Percentiles rank a stretch among this genome's conserved stretches.
Conservation (phyloP, 2,113 vertebrate species). For the Mixornis gularis region DNA sequence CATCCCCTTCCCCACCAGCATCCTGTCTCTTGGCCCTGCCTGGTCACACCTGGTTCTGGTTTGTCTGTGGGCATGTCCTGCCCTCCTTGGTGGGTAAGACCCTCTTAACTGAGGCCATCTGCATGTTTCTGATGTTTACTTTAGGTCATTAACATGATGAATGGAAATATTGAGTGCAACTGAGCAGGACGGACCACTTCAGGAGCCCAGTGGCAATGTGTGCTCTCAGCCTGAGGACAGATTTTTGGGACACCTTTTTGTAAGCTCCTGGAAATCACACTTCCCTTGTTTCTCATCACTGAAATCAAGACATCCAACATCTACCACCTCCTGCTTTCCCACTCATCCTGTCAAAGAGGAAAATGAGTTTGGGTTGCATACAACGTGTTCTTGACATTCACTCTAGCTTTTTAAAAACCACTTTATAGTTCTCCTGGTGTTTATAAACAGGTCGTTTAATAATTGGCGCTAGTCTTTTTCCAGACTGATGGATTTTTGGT, state of each 20-base stretch:
- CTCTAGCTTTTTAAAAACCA: not conserved
- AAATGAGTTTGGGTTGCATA: slow-evolving; percentile 26
- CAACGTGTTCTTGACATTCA: not conserved
- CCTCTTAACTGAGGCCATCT: not conserved
- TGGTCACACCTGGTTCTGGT: not conserved
- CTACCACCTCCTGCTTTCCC: not conserved
- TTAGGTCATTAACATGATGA: not conserved
- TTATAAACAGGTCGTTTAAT: slow-evolving; percentile 40
- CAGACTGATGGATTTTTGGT: not conserved
- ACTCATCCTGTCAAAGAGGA: not conserved
- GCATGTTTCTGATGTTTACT: not conserved
- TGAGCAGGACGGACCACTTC: not conserved
- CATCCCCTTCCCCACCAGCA: not conserved
- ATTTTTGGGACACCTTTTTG: not conserved
- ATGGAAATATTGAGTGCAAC: not conserved
- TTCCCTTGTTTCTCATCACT: not conserved
- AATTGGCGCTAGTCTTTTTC: not conserved
- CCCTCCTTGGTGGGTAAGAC: not conserved
- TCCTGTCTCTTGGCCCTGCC: accelerated
- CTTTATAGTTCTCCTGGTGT: not conserved
- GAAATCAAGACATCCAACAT: not conserved
- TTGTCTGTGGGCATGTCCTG: not conserved
- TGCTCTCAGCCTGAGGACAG: not conserved
- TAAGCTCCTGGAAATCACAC: not conserved
- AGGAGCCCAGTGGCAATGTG: not conserved